A percentile compares a stretch with the other conserved stretches of the same genome.
These are phyloP conservation scores for Metacarcinus magister DNA, from an alignment of 2,888 invertebrate genomes.

Conservation along the genomic window DNA sequence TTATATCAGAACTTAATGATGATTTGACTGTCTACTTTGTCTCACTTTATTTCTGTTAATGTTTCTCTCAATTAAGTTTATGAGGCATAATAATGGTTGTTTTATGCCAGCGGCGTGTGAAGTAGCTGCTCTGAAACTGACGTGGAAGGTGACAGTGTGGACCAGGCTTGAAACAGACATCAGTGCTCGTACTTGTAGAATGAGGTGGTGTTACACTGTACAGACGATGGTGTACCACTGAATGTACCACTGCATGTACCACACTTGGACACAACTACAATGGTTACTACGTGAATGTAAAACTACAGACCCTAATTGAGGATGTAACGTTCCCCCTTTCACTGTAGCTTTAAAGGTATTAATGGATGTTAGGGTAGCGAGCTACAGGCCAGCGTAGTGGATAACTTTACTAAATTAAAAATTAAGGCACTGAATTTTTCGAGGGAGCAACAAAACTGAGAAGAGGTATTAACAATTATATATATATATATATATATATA, in stretches of 20 bases:
- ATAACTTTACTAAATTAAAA: no score
- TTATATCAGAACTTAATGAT: constrained; percentile 10
- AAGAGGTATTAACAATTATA: no score
- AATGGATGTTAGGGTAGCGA: no score
- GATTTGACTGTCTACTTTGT: background rate
- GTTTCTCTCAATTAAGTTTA: background rate
- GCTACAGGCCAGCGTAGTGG: no score
- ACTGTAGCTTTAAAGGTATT: no score
- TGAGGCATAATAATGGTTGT: background rate
- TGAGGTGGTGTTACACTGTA: background rate
- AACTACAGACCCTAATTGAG: background rate
- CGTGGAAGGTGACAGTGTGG: background rate
- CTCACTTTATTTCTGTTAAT: constrained; percentile 8
- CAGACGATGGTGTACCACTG: background rate
- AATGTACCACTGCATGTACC: background rate
- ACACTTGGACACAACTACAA: background rate
- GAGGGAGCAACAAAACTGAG: no score
- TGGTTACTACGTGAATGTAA: background rate
- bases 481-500: no score
- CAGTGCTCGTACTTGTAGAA: background rate
- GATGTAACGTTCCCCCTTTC: no score
- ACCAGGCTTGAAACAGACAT: background rate
- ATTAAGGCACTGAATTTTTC: no score
- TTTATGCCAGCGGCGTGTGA: background rate
- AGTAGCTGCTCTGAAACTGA: background rate